phyloP scores from a whole-genome alignment of 2,888 invertebrate species.

The Scaptomyza caliginosa region DNA sequence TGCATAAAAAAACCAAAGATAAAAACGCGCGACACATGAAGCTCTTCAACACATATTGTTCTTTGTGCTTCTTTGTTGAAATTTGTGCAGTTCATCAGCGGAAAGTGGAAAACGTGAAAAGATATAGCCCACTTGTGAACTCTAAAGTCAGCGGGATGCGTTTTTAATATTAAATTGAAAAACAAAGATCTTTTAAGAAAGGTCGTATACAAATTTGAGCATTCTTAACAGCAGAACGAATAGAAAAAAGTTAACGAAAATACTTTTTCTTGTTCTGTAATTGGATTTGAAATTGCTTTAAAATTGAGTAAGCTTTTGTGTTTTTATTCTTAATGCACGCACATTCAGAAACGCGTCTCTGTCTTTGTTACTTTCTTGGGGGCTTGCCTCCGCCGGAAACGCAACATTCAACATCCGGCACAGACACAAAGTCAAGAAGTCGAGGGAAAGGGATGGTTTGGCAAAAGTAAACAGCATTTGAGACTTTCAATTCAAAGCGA shows the following conservation, averaged over 20 bases:
- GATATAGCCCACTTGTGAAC: conserved; percentile 44
- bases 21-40: conserved; percentile 15
- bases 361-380: not conserved
- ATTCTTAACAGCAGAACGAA: conserved; percentile 25
- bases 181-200: conserved; percentile 56
- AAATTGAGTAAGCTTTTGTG: conserved; percentile 49
- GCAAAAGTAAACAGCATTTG: conserved; percentile 58
- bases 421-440: conserved; percentile 38
- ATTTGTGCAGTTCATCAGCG: conserved; percentile 34
- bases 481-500: conserved; percentile 51
- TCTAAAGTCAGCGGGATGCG: conserved; percentile 52
- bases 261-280: conserved; percentile 71
- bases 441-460: not conserved
- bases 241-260: conserved; percentile 63
- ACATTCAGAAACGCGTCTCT: conserved; percentile 19
- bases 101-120: conserved; percentile 29
- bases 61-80: not conserved
- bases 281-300: conserved; percentile 77
- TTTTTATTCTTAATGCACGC: conserved; percentile 42
- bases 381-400: conserved; percentile 44
- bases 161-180: conserved; percentile 61
- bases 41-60: not conserved
- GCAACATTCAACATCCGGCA: conserved; percentile 71
- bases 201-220: conserved; percentile 15
- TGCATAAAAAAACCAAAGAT: conserved; percentile 1